Conservation (phyloP, 2,888 invertebrate species). For the Clostera curtula region DNA sequence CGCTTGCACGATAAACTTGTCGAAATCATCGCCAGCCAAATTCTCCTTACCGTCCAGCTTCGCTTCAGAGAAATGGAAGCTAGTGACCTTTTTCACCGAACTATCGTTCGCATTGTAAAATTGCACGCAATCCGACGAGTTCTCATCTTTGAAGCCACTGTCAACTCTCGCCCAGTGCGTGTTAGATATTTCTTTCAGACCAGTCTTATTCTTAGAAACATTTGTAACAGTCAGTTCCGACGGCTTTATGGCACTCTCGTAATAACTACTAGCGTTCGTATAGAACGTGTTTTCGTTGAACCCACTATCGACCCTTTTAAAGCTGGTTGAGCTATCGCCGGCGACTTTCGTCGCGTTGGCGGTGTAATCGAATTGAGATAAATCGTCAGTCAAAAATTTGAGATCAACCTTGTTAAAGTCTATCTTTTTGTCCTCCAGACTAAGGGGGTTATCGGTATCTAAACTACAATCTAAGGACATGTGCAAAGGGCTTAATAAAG, state of each 20-base stretch:
- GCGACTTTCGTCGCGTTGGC: slow-evolving; percentile 34
- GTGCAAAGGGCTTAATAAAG: slow-evolving; percentile 37
- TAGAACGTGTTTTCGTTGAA: slow-evolving; percentile 63
- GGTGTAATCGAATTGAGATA: slow-evolving; percentile 42
- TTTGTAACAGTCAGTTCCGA: slow-evolving; percentile 62
- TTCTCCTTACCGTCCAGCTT: slow-evolving; percentile 55
- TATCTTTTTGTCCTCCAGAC: slow-evolving; percentile 58
- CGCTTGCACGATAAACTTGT: slow-evolving; percentile 38
- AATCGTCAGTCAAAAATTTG: slow-evolving; percentile 62
- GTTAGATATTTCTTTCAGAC: slow-evolving; percentile 61
- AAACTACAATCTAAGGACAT: slow-evolving; percentile 64
- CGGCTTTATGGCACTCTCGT: slow-evolving; percentile 69
- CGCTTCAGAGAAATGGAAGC: slow-evolving; percentile 40
- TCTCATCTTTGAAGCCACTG: slow-evolving; percentile 67
- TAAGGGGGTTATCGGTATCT: slow-evolving; percentile 50
- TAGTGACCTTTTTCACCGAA: slow-evolving; percentile 31
- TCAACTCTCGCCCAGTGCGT: slow-evolving; percentile 64
- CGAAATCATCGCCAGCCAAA: slow-evolving; percentile 37
- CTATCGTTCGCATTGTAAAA: slow-evolving; percentile 42
- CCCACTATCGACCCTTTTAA: slow-evolving; percentile 62
- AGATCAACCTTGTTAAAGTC: slow-evolving; percentile 66
- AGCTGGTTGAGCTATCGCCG: slow-evolving; percentile 44
- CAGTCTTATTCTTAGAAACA: slow-evolving; percentile 39
- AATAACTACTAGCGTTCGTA: slow-evolving; percentile 60
- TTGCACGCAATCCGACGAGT: slow-evolving; percentile 51